These are phyloP conservation scores for Halichoerus grypus DNA, from an alignment of 2,113 vertebrate species.

Conservation along the genomic window DNA sequence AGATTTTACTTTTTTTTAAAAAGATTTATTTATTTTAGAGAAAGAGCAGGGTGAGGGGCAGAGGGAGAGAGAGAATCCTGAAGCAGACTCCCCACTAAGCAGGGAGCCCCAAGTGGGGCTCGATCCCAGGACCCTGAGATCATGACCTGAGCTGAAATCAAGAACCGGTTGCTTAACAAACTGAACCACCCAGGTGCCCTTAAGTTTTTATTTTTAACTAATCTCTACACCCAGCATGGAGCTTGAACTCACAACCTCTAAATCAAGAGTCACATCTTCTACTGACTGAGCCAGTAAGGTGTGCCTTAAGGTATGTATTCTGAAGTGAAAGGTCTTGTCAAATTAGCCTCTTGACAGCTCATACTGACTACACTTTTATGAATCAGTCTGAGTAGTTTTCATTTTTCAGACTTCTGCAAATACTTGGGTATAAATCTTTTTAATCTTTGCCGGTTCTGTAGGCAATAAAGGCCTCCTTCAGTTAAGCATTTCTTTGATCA, in stretches of 20 bases:
- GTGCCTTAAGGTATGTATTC: background rate
- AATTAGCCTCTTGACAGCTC: background rate
- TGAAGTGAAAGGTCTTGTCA: background rate
- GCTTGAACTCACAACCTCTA: background rate
- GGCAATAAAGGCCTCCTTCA: background rate
- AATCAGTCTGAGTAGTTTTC: background rate
- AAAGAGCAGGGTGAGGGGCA: background rate
- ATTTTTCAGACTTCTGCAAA: background rate
- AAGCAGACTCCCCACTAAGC: background rate
- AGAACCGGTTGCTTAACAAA: background rate
- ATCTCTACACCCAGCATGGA: background rate
- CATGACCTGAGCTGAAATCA: background rate
- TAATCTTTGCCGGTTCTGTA: background rate
- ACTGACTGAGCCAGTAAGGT: background rate
- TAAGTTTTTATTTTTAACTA: background rate
- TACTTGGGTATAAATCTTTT: background rate
- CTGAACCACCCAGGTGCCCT: background rate
- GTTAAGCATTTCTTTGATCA: slow-evolving; percentile 24
- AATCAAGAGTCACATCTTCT: background rate
- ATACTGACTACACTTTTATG: background rate
- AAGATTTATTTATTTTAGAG: background rate
- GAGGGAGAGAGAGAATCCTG: background rate
- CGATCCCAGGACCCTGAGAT: background rate
- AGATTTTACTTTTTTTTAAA: background rate
- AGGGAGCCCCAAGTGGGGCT: background rate